Percentiles rank a stretch among this genome's conserved stretches.
These are phyloP conservation scores for Helogale parvula DNA, from an alignment of 2,113 vertebrate genomes.

Conservation along the genomic window DNA sequence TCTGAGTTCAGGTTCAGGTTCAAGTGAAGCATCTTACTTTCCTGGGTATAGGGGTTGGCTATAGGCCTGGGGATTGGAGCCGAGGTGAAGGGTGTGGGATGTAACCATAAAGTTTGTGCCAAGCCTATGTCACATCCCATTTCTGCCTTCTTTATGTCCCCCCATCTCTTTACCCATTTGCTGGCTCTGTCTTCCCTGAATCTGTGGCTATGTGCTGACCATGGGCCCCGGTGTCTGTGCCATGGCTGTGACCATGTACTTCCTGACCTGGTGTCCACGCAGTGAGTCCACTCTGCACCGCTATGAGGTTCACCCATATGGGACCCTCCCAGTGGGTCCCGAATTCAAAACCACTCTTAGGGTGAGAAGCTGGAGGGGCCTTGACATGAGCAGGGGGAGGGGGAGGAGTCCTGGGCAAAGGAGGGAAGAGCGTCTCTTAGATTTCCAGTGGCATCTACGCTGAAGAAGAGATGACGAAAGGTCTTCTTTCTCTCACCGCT, in stretches of 20 bases:
- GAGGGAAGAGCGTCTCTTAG: neutral
- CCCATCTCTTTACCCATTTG: neutral
- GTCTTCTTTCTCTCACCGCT: neutral
- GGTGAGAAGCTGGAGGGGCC: conserved; percentile 80
- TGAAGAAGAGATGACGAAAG: neutral
- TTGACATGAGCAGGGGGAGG: neutral
- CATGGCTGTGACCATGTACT: neutral
- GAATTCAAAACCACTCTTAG: conserved; percentile 92
- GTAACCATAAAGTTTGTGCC: neutral
- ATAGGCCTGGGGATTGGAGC: neutral
- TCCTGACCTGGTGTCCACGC: conserved; percentile 40
- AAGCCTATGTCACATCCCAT: neutral
- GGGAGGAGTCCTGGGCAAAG: neutral
- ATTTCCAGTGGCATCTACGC: neutral
- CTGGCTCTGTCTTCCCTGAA: neutral
- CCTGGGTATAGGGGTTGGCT: neutral
- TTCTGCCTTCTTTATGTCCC: neutral
- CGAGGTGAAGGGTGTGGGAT: neutral
- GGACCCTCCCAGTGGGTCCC: conserved; percentile 86
- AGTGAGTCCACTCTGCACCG: conserved; percentile 93
- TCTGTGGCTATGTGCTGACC: neutral
- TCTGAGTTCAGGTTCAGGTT: neutral
- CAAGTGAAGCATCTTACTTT: neutral
- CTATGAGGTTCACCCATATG: conserved; percentile 92
- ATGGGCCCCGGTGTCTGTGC: neutral